A percentile compares a stretch with the other conserved stretches of the same genome.
Evolutionary conservation across 2,113 vertebrate genomes (phyloP).

Genomic region (Podarcis muralis): DNA sequence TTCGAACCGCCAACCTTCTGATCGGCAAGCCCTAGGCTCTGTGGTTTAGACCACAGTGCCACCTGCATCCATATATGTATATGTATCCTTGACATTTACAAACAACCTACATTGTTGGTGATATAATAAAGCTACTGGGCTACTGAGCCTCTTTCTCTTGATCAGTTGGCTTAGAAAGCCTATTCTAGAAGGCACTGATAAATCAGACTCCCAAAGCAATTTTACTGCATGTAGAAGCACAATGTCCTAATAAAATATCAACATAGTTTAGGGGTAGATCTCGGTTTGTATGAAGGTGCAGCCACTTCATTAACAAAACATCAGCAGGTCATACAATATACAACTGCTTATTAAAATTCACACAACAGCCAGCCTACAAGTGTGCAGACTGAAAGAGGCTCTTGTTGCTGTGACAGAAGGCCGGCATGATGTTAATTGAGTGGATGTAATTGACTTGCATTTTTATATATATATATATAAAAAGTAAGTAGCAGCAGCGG

Average conservation of each 20-base stretch:
- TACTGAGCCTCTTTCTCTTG: constrained; percentile 45
- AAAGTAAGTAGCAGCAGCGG: not conserved
- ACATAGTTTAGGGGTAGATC: constrained; percentile 38
- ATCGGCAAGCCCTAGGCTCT: too few species aligned
- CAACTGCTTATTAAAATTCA: not conserved
- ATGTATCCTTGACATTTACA: constrained; percentile 19
- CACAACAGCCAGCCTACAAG: not conserved
- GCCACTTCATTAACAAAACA: constrained; percentile 29
- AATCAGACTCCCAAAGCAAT: constrained; percentile 24
- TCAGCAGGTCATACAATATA: not conserved
- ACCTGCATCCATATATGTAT: too few species aligned
- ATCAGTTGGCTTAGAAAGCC: constrained; percentile 1
- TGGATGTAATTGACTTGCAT: not conserved
- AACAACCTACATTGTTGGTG: constrained; percentile 13
- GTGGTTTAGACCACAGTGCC: too few species aligned
- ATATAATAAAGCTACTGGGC: constrained; percentile 30
- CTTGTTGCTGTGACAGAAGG: not conserved
- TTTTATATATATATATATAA: too few species aligned
- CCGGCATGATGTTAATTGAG: not conserved
- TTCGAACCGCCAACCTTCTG: too few species aligned
- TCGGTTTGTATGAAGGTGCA: not conserved
- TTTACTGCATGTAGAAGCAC: constrained; percentile 22
- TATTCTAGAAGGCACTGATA: constrained; percentile 67
- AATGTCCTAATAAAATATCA: constrained; percentile 34
- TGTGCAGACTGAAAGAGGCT: not conserved